Percentiles rank a stretch among this genome's conserved stretches.
Conservation (phyloP, 2,113 vertebrate species). For the Aphelocoma coerulescens region DNA sequence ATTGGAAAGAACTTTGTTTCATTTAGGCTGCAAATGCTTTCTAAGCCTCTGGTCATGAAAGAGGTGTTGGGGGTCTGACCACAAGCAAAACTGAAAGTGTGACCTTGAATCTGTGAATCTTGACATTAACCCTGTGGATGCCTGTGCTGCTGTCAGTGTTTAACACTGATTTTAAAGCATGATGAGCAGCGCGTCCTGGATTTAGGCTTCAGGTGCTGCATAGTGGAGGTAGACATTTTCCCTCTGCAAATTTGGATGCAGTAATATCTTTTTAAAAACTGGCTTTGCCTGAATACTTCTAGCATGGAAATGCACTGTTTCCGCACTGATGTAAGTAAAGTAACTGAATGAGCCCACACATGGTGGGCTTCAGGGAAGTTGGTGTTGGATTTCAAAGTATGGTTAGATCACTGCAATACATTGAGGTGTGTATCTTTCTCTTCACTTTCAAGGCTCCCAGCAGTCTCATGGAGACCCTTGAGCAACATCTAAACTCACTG, state of each 20-base stretch:
- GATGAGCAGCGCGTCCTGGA: neutral
- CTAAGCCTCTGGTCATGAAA: neutral
- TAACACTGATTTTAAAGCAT: neutral
- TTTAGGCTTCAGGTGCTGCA: neutral
- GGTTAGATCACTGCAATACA: neutral
- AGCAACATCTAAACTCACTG: slow-evolving; percentile 96
- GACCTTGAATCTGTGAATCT: neutral
- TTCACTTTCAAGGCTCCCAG: slow-evolving; percentile 87
- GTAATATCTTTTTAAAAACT: neutral
- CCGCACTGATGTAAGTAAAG: neutral
- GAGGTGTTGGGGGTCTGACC: neutral
- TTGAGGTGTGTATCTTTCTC: slow-evolving; percentile 23
- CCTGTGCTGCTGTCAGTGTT: neutral
- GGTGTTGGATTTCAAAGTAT: neutral
- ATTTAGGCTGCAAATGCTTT: neutral
- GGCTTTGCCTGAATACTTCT: neutral
- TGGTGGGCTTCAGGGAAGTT: neutral
- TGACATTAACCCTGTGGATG: neutral
- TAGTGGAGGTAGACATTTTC: neutral
- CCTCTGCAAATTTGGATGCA: neutral
- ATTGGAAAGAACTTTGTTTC: neutral
- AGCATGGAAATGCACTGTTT: neutral
- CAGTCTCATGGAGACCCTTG: slow-evolving; percentile 96
- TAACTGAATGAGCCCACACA: neutral
- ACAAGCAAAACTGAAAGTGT: neutral